Evolutionary conservation across 2,113 vertebrate genomes (phyloP), one percentile per base, ranked within the genome.

Genomic region (Diadophis punctatus): DNA sequence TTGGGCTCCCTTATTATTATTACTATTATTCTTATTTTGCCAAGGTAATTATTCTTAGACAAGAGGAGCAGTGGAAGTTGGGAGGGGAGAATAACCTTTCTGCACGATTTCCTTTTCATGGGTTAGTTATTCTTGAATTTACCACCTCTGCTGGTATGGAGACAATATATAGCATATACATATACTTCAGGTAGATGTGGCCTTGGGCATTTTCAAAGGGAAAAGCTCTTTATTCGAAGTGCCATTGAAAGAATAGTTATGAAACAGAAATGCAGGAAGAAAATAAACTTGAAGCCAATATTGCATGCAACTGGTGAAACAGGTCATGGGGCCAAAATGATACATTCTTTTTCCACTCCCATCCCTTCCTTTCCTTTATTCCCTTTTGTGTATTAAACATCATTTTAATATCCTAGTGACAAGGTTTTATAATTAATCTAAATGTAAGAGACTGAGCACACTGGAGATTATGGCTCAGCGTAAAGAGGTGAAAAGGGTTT

Each of bases 341-440:
- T 97, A 97, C 97, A 88, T 96, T 98, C 58, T 6, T 63, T 51
- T 51, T 52, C 48, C 49, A 34, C 5, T 11, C 3, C 11, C 55
- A 97, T 96, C 96, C 1, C 27, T 96, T 90, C 96, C 94, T 84
- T 52, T 51, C 93, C 96, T 97, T 46, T 97, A 97, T 98, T 97
- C 97, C 97, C 97, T 96, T 97, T 96, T 96, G 97, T 97, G 97
- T 97, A 97, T 98, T 98, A 97, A 98, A 98, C 97, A 97, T 97
- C 97, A 97, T 97, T 97, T 98, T 97, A 98, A 98, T 98, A 97
- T 98, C 97, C 95, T 46, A 97, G 96, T 96, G 97, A 98, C 97
- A 98, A 97, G 97, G 97, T 98, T 98, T 97, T 96, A 98, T 97
- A 98, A 98, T 98, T 97, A 98, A 98, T 97, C 96, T 95, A 93